A percentile compares a stretch with the other conserved stretches of the same genome.
These are phyloP conservation scores for Arizona elegans DNA, from an alignment of 2,113 vertebrate genomes.

Conservation along the genomic window DNA sequence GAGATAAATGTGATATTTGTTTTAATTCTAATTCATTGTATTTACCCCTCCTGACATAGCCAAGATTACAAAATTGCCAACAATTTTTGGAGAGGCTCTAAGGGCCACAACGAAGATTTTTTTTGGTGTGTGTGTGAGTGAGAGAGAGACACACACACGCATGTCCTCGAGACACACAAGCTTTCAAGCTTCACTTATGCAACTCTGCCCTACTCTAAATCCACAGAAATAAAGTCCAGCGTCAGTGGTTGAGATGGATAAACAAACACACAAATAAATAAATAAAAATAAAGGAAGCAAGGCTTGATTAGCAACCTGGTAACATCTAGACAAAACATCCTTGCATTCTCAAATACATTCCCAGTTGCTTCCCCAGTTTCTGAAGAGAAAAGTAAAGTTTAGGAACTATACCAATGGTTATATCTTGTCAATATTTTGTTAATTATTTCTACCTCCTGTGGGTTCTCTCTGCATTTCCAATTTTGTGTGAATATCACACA, in stretches of 20 bases:
- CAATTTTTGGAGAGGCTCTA: background rate
- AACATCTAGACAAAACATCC: background rate
- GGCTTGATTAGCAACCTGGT: background rate
- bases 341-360: background rate
- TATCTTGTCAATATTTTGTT: no score
- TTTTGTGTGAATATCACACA: no score
- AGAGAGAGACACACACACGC: background rate
- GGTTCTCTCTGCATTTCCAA: no score
- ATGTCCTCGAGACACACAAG: background rate
- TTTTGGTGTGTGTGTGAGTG: background rate
- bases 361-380: background rate
- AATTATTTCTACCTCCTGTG: no score
- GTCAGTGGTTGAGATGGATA: background rate
- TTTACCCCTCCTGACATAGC: background rate
- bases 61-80: background rate
- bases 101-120: background rate
- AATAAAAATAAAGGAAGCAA: background rate
- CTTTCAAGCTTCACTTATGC: background rate
- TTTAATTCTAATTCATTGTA: background rate
- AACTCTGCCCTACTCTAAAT: background rate
- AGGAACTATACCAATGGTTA: background rate
- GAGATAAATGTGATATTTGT: background rate
- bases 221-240: background rate
- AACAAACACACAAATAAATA: background rate
- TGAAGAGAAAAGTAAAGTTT: background rate